Percentiles rank a stretch among this genome's conserved stretches.
These are phyloP conservation scores for Arctopsyche grandis DNA, from an alignment of 1,140 invertebrate genomes.

Conservation along the genomic window DNA sequence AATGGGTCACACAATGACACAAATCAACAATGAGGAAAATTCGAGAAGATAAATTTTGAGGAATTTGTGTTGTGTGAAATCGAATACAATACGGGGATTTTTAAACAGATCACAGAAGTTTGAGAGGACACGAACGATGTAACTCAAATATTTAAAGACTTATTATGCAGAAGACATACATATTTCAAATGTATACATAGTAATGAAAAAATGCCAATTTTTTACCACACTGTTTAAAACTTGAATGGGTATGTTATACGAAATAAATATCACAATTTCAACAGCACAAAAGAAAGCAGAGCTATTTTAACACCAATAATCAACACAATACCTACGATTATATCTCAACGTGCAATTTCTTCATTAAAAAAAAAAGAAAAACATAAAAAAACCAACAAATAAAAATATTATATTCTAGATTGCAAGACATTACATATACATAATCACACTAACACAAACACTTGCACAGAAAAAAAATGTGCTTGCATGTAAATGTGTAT, in stretches of 20 bases:
- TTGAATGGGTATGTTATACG: background rate
- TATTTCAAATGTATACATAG: background rate
- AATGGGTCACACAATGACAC: too few relatives aligned
- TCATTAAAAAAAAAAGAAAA: background rate
- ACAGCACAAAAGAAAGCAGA: conserved; percentile 19
- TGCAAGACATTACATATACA: conserved; percentile 3
- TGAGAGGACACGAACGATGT: too few relatives aligned
- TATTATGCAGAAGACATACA: background rate
- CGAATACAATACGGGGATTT: too few relatives aligned
- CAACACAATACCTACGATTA: conserved; percentile 9
- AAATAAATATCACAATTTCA: background rate
- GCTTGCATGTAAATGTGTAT: background rate
- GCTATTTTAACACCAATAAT: background rate
- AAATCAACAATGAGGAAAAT: too few relatives aligned
- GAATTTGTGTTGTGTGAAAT: background rate
- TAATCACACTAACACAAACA: conserved; percentile 14
- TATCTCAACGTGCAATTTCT: conserved; percentile 26
- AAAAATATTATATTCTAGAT: background rate
- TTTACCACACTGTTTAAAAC: background rate
- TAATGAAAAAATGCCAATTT: background rate
- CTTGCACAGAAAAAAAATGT: conserved; percentile 1
- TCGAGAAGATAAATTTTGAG: background rate
- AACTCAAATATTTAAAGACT: background rate
- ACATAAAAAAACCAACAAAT: background rate
- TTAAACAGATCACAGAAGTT: too few relatives aligned